Evolutionary conservation across 1,140 invertebrate species (phyloP).

Genomic region (Heliconius nattereri): DNA sequence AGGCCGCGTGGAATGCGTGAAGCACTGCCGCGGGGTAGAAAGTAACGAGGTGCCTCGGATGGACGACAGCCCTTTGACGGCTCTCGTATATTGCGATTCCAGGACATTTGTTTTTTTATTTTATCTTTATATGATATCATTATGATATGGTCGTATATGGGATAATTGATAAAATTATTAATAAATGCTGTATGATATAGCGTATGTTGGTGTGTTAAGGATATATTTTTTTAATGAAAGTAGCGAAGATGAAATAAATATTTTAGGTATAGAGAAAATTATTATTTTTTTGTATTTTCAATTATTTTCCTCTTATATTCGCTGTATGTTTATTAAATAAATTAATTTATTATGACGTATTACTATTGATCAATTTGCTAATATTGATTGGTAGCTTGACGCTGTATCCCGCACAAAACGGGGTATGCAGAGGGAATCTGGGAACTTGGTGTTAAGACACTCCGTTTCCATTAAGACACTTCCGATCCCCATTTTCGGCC

Average conservation of each 20-base stretch:
- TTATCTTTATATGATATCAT: neutral
- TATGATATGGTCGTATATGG: neutral
- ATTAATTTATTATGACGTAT: too few species aligned
- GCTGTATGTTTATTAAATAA: too few species aligned
- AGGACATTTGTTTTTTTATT: neutral
- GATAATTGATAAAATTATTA: neutral
- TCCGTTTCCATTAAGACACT: too few species aligned
- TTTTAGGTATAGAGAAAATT: neutral
- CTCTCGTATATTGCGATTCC: neutral
- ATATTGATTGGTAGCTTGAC: too few species aligned
- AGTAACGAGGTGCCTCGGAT: conserved; percentile 49
- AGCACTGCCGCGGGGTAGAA: conserved; percentile 67
- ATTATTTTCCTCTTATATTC: neutral
- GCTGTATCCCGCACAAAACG: too few species aligned
- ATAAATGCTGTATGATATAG: neutral
- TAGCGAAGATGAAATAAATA: neutral
- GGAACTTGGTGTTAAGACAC: too few species aligned
- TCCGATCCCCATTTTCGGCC: too few species aligned
- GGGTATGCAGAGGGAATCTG: too few species aligned
- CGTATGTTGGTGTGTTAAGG: neutral
- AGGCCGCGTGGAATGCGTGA: conserved; percentile 55
- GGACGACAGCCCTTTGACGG: conserved; percentile 29
- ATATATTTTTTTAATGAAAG: neutral
- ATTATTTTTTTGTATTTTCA: neutral
- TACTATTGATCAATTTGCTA: too few species aligned